Percentiles rank a stretch among this genome's conserved stretches.
Conservation (phyloP, 1,140 invertebrate species). For the Ephestia elutella region DNA sequence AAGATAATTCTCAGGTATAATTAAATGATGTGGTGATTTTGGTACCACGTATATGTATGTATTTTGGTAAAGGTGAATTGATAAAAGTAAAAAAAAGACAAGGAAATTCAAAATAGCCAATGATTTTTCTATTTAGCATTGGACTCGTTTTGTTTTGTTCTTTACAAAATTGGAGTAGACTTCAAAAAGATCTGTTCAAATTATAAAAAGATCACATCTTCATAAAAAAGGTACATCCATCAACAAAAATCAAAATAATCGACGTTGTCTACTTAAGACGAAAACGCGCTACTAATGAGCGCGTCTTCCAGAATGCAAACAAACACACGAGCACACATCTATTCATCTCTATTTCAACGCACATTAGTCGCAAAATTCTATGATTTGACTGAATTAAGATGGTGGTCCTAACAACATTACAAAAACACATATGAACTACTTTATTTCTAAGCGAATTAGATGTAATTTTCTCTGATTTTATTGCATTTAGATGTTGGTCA, state of each 20-base stretch:
- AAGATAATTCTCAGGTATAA: too few relatives aligned
- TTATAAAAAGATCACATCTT: neutral
- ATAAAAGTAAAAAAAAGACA: too few relatives aligned
- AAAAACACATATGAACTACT: too few relatives aligned
- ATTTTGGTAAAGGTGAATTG: too few relatives aligned
- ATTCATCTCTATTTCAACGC: neutral
- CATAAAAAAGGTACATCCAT: constrained; percentile 20
- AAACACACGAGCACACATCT: neutral
- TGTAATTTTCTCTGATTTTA: neutral
- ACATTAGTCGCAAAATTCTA: neutral
- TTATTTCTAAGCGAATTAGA: neutral
- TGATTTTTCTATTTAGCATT: too few relatives aligned
- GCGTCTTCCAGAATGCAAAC: constrained; percentile 5
- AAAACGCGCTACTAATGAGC: constrained; percentile 48
- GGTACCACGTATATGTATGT: too few relatives aligned
- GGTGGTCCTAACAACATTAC: too few relatives aligned
- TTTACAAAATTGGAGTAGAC: too few relatives aligned
- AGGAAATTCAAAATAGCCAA: too few relatives aligned
- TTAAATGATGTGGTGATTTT: too few relatives aligned
- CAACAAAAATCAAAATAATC: constrained; percentile 47
- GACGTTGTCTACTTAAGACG: constrained; percentile 38
- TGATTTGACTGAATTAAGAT: neutral
- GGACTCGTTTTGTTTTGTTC: too few relatives aligned
- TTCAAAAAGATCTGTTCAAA: too few relatives aligned
- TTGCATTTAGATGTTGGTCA: neutral